Conservation (phyloP, 2,797 vertebrate species). For the Lindbergichthys nudifrons region DNA sequence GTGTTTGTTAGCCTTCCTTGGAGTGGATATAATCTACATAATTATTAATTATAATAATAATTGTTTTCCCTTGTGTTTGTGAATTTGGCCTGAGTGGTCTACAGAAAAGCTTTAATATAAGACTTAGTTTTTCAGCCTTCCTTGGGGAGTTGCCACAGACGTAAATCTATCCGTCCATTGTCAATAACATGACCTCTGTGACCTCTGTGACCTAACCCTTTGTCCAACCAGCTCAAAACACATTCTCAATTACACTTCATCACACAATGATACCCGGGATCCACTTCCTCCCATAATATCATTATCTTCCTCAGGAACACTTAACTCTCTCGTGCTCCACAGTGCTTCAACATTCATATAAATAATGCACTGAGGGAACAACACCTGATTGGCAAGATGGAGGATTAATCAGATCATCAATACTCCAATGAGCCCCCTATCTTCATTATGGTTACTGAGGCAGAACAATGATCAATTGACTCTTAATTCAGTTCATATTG, state of each 20-base stretch:
- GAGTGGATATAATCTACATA: too few species aligned
- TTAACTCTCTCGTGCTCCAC: conserved; percentile 20
- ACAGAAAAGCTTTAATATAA: too few species aligned
- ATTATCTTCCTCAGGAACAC: conserved; percentile 28
- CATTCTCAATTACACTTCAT: conserved; percentile 22
- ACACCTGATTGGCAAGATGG: conserved; percentile 27
- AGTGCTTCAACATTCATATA: conserved; percentile 6
- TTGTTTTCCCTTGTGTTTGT: too few species aligned
- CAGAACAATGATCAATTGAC: conserved; percentile 45
- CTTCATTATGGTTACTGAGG: conserved; percentile 51
- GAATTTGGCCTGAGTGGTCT: too few species aligned
- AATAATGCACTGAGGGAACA: conserved; percentile 53
- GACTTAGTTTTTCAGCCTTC: too few species aligned
- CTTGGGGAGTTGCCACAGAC: conserved; percentile 1
- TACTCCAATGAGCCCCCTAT: conserved; percentile 44
- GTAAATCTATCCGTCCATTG: conserved; percentile 5
- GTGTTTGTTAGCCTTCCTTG: too few species aligned
- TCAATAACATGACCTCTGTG: conserved; percentile 13
- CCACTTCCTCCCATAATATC: conserved; percentile 43
- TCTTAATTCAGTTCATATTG: conserved; percentile 51
- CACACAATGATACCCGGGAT: conserved; percentile 35
- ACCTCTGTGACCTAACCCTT: conserved; percentile 7
- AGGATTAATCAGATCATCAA: conserved; percentile 64
- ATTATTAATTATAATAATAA: too few species aligned
- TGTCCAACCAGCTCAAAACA: conserved; percentile 6